Evolutionary conservation across 2,888 invertebrate species (phyloP).

Genomic region (Oligia fasciuncula): DNA sequence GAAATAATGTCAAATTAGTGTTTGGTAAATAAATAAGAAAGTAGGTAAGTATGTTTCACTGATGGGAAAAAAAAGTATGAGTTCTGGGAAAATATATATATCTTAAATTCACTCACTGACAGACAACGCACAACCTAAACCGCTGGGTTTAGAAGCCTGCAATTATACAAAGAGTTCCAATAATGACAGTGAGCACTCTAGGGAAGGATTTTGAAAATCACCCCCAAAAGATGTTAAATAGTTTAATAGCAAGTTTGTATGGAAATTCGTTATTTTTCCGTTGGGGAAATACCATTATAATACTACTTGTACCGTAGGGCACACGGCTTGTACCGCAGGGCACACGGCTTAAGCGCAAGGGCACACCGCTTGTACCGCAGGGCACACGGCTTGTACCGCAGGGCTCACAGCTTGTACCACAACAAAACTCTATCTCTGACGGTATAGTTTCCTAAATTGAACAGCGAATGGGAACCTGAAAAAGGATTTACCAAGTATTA

Average conservation of each 20-base stretch:
- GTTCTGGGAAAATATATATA: not conserved
- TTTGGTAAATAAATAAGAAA: conserved; percentile 28
- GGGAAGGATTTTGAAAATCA: too few species aligned
- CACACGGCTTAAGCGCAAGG: not conserved
- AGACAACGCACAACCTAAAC: not conserved
- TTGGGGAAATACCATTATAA: too few species aligned
- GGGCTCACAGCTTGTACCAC: not conserved
- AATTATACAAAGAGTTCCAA: too few species aligned
- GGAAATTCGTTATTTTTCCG: too few species aligned
- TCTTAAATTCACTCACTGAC: not conserved
- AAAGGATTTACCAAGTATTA: not conserved
- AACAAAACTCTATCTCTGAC: not conserved
- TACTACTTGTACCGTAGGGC: too few species aligned
- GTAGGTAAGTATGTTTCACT: not conserved
- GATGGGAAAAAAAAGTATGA: not conserved
- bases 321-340: not conserved
- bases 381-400: not conserved
- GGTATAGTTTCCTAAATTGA: not conserved
- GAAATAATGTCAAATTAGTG: conserved; percentile 15
- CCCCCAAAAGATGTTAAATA: too few species aligned
- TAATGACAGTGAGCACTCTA: too few species aligned
- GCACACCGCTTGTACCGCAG: not conserved
- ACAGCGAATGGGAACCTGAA: not conserved
- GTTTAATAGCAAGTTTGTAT: too few species aligned
- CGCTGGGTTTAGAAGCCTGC: too few species aligned